phyloP scores from a whole-genome alignment of 1,140 invertebrate genomes.

The Cotesia chilonis region DNA sequence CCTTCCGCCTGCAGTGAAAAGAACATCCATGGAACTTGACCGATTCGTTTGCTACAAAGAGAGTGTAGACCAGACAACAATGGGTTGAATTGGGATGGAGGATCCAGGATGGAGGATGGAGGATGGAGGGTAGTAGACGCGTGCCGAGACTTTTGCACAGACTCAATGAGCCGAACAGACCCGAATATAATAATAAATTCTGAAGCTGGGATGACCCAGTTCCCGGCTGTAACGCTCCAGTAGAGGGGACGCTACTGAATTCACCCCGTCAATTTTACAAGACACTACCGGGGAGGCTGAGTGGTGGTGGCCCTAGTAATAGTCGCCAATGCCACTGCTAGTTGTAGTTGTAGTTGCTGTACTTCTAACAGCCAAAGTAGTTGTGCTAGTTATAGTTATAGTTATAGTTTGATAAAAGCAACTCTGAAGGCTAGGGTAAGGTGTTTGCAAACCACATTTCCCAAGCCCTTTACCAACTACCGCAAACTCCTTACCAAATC shows the following conservation, averaged over 20 bases:
- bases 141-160: conserved; percentile 28
- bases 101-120: too few relatives aligned
- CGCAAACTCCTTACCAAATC: too few relatives aligned
- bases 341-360: not conserved
- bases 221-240: not conserved
- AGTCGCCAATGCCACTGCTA: not conserved
- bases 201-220: conserved; percentile 17
- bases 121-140: conserved; percentile 3
- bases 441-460: too few relatives aligned
- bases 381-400: too few relatives aligned
- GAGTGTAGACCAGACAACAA: conserved; percentile 11
- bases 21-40: conserved; percentile 26
- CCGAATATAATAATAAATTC: conserved; percentile 19
- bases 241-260: not conserved
- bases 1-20: conserved; percentile 19
- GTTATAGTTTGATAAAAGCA: conserved; percentile 2
- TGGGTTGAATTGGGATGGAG: not conserved
- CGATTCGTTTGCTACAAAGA: conserved; percentile 21
- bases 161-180: conserved; percentile 20
- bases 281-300: not conserved
- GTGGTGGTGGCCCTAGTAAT: too few relatives aligned
- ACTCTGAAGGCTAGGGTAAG: conserved; percentile 3
- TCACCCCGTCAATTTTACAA: conserved; percentile 5
- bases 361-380: too few relatives aligned
- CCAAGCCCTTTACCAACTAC: conserved; percentile 4